Conservation (phyloP, 2,113 vertebrate genomes). For the Bubalus kerabau region DNA sequence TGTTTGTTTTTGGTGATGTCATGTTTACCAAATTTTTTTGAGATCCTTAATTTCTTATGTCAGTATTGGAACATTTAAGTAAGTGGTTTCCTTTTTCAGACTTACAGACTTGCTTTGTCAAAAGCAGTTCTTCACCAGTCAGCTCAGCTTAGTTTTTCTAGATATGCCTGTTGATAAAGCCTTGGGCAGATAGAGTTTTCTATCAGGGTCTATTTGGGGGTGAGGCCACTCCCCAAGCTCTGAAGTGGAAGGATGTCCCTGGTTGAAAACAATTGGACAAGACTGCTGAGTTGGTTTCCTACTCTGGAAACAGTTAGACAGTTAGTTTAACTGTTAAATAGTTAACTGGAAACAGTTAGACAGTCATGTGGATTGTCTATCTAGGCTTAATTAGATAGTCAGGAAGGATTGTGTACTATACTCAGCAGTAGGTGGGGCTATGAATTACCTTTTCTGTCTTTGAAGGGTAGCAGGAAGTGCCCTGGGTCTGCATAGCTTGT, state of each 20-base stretch:
- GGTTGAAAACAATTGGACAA: neutral
- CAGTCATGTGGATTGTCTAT: neutral
- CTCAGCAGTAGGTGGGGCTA: neutral
- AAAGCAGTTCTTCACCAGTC: neutral
- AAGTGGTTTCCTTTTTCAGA: neutral
- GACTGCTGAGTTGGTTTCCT: neutral
- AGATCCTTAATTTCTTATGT: neutral
- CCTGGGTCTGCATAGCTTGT: neutral
- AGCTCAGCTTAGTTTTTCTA: neutral
- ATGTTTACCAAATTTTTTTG: neutral
- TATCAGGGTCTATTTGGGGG: neutral
- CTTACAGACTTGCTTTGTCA: neutral
- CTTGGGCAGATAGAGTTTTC: neutral
- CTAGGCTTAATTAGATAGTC: neutral
- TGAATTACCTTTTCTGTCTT: neutral
- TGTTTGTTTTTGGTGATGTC: neutral
- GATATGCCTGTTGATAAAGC: neutral
- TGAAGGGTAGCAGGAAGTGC: neutral
- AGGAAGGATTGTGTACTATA: neutral
- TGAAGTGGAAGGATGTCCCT: neutral
- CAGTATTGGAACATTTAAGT: neutral
- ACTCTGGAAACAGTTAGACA: too few relatives aligned
- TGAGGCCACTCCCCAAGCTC: neutral
- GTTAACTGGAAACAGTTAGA: too few relatives aligned
- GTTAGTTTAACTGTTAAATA: too few relatives aligned